Conservation (phyloP, 2,113 vertebrate species). For the Erinaceus europaeus region DNA sequence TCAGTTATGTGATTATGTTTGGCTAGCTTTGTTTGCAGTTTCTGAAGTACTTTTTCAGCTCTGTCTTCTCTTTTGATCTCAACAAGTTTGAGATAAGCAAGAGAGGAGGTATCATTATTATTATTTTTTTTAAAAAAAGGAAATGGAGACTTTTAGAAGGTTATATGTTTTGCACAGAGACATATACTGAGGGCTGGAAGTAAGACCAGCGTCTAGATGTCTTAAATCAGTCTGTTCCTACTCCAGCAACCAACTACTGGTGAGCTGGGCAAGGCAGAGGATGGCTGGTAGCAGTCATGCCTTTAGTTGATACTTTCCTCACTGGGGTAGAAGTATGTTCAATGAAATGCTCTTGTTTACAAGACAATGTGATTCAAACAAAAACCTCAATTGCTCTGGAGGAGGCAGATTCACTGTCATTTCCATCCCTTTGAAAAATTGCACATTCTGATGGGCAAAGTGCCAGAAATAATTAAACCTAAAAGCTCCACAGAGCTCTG, state of each 20-base stretch:
- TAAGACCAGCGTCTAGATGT: background rate
- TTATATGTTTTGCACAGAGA: background rate
- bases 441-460: slow-evolving; percentile 83
- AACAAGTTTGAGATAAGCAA: background rate
- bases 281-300: background rate
- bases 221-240: background rate
- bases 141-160: slow-evolving; percentile 19
- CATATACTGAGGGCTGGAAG: background rate
- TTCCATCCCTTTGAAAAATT: slow-evolving; percentile 82
- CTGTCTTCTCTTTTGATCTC: background rate
- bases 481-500: slow-evolving; percentile 74
- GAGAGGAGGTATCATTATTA: slow-evolving; percentile 2
- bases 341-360: slow-evolving; percentile 83
- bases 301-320: slow-evolving; percentile 69
- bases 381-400: slow-evolving; percentile 75
- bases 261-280: background rate
- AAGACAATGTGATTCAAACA: slow-evolving; percentile 85
- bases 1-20: background rate
- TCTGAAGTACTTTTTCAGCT: slow-evolving; percentile 15
- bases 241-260: background rate
- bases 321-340: slow-evolving; percentile 79
- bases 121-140: background rate
- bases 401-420: slow-evolving; percentile 79
- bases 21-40: slow-evolving; percentile 27
- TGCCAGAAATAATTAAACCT: slow-evolving; percentile 84